phyloP scores from a whole-genome alignment of 23 tunicate species.

The Styela clava region DNA sequence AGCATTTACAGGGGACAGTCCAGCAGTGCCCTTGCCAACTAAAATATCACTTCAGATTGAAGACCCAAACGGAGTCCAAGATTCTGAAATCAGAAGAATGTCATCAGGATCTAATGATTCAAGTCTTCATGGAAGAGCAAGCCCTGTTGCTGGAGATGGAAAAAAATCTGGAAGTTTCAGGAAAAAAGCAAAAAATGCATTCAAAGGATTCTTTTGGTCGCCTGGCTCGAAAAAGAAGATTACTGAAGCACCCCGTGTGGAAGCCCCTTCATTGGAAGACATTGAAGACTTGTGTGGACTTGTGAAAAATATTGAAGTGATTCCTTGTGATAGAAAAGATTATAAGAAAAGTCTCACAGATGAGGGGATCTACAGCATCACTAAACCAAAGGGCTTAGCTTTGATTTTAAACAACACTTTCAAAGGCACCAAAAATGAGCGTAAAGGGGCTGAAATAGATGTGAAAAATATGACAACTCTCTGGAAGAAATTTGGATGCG shows the following conservation, averaged over 20 bases:
- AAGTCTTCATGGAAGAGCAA: neutral
- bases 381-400: neutral
- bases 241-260: no score
- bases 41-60: no score
- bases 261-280: no score
- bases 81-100: no score
- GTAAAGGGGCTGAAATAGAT: neutral
- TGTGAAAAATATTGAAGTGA: neutral
- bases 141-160: neutral
- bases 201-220: no score
- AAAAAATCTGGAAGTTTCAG: no score
- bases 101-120: no score
- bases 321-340: neutral
- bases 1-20: neutral
- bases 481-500: neutral
- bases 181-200: no score
- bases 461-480: neutral
- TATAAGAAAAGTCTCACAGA: neutral
- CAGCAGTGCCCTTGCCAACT: no score
- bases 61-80: no score
- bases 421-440: neutral
- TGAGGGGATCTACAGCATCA: neutral
- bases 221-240: no score
- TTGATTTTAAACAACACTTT: slow-evolving; percentile 14
- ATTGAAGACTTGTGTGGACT: no score